Conservation (phyloP, 1,140 invertebrate genomes). For the Spodoptera frugiperda region DNA sequence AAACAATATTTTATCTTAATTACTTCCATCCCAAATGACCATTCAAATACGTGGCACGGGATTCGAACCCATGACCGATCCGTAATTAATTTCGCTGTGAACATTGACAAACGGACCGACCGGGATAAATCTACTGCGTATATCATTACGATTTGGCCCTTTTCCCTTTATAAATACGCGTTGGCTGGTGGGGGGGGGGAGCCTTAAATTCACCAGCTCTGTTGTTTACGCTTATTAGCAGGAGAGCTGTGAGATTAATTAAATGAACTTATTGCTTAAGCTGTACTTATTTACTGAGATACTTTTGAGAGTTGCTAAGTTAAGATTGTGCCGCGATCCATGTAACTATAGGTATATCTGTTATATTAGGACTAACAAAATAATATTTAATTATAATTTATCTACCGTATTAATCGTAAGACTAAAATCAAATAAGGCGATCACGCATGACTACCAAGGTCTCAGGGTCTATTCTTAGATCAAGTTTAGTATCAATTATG, state of each 20-base stretch:
- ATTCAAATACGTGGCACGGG: conserved; percentile 53
- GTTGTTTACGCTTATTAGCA: conserved; percentile 39
- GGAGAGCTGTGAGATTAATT: conserved; percentile 28
- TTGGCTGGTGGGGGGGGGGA: conserved; percentile 3
- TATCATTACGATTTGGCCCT: conserved; percentile 50
- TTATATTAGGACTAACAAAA: too few species aligned
- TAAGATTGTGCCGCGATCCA: too few species aligned
- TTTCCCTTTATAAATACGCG: conserved; percentile 27
- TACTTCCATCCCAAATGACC: conserved; percentile 52
- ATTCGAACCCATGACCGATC: conserved; percentile 54
- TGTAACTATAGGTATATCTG: too few species aligned
- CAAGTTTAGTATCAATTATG: too few species aligned
- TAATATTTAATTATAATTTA: too few species aligned
- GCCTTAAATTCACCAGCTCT: not conserved
- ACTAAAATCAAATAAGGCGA: too few species aligned
- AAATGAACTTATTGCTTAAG: conserved; percentile 29
- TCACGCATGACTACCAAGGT: too few species aligned
- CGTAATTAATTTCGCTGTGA: conserved; percentile 57
- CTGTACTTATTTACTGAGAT: not conserved
- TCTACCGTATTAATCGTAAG: too few species aligned
- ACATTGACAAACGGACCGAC: conserved; percentile 56
- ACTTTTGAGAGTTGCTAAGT: not conserved
- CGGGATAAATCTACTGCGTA: conserved; percentile 54
- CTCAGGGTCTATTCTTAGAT: too few species aligned
- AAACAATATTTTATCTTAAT: conserved; percentile 55